Conservation (phyloP, 2,113 vertebrate genomes). For the Sturnus vulgaris region DNA sequence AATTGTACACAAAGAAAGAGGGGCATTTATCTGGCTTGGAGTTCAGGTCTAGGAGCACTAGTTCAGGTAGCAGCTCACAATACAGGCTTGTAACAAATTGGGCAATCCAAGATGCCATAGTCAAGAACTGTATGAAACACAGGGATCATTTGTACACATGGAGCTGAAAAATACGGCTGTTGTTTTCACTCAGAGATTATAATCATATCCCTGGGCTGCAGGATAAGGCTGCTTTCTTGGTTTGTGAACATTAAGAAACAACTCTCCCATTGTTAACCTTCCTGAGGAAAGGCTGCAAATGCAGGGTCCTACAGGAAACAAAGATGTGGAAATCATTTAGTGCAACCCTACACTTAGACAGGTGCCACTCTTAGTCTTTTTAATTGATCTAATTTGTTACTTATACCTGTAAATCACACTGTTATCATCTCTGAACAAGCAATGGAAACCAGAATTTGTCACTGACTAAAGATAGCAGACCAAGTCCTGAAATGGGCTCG, state of each 20-base stretch:
- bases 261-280: conserved; percentile 81
- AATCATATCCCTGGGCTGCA: conserved; percentile 77
- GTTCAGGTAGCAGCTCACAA: conserved; percentile 55
- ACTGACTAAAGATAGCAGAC: conserved; percentile 68
- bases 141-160: conserved; percentile 74
- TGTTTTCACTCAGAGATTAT: conserved; percentile 77
- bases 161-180: conserved; percentile 72
- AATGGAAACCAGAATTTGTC: conserved; percentile 78
- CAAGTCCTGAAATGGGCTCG: conserved; percentile 63
- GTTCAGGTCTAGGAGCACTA: not conserved
- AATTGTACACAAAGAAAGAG: conserved; percentile 10
- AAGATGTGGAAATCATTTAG: conserved; percentile 84
- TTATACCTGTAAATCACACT: conserved; percentile 89
- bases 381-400: conserved; percentile 99
- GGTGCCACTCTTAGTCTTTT: conserved; percentile 88
- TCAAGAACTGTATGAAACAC: conserved; percentile 66
- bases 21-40: conserved; percentile 11
- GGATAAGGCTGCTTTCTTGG: conserved; percentile 81
- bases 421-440: conserved; percentile 81
- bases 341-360: conserved; percentile 88
- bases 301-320: conserved; percentile 81
- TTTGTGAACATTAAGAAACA: conserved; percentile 85
- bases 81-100: conserved; percentile 86
- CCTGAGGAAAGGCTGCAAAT: conserved; percentile 79
- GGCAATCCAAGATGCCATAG: conserved; percentile 74